Conservation (phyloP, 2,113 vertebrate genomes). For the Labeo catla region DNA sequence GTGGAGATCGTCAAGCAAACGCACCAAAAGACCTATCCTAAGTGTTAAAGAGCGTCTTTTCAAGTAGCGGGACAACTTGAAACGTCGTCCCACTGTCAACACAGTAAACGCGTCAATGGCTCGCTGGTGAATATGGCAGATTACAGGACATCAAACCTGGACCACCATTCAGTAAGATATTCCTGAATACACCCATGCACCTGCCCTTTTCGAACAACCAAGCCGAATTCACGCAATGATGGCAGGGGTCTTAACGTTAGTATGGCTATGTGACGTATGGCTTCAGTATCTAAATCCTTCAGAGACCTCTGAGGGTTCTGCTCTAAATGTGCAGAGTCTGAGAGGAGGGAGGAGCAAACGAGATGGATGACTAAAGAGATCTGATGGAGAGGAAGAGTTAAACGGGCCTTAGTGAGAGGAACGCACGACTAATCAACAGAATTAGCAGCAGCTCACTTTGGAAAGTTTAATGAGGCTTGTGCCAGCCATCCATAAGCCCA, state of each 20-base stretch:
- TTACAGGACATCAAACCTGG: slow-evolving; percentile 23
- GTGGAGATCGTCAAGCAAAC: slow-evolving; percentile 29
- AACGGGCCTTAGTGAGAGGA: slow-evolving; percentile 14
- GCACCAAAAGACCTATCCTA: slow-evolving; percentile 7
- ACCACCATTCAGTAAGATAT: slow-evolving; percentile 22
- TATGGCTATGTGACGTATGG: slow-evolving; percentile 55
- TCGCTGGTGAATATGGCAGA: slow-evolving; percentile 53
- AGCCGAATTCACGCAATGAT: slow-evolving; percentile 14
- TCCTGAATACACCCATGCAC: slow-evolving; percentile 48
- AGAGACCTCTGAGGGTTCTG: slow-evolving; percentile 28
- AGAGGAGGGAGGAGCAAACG: slow-evolving; percentile 15
- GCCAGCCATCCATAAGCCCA: slow-evolving; percentile 29
- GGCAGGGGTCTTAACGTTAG: slow-evolving; percentile 33
- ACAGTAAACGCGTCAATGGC: slow-evolving; percentile 39
- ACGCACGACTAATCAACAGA: slow-evolving; percentile 37
- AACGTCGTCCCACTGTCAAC: slow-evolving; percentile 25
- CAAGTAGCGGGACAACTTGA: slow-evolving; percentile 32
- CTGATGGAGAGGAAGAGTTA: slow-evolving; percentile 30
- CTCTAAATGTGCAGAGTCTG: slow-evolving; percentile 39
- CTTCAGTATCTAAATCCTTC: slow-evolving; percentile 41
- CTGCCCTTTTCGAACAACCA: slow-evolving; percentile 21
- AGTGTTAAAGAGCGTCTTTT: background rate
- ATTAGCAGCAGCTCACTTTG: slow-evolving; percentile 61
- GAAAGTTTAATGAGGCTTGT: slow-evolving; percentile 54
- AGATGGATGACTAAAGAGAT: slow-evolving; percentile 36